A percentile compares a stretch with the other conserved stretches of the same genome.
phyloP scores from a whole-genome alignment of 37 sponge, comb jelly and placozoan genomes.

The Chondrilla cf. caribensis region DNA sequence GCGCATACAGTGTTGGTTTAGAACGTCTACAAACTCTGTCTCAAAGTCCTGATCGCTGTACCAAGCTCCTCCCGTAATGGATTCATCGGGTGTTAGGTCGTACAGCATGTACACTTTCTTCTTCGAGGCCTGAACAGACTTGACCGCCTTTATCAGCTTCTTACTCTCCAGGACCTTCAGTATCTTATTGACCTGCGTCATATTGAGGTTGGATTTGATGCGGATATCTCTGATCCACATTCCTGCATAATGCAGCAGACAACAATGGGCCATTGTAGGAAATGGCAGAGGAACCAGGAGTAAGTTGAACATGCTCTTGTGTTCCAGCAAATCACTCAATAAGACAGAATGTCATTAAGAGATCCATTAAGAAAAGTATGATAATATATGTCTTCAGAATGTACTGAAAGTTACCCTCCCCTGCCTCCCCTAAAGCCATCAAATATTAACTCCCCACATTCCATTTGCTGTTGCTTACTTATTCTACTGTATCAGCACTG shows the following conservation, averaged over 20 bases:
- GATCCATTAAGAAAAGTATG: background rate
- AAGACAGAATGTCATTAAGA: too few relatives aligned
- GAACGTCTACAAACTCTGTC: conserved; percentile 94
- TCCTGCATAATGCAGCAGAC: conserved; percentile 35
- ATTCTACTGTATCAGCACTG: too few relatives aligned
- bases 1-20: conserved; percentile 76
- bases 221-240: conserved; percentile 94
- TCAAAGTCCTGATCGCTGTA: conserved; percentile 98
- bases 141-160: conserved; percentile 85
- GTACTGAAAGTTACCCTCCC: too few relatives aligned
- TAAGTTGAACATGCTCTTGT: too few relatives aligned
- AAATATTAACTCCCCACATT: too few relatives aligned
- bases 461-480: too few relatives aligned
- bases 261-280: too few relatives aligned
- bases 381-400: background rate
- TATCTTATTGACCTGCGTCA: conserved; percentile 59
- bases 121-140: conserved; percentile 74
- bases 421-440: too few relatives aligned
- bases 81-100: conserved; percentile 81
- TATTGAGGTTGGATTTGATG: conserved; percentile 58
- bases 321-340: too few relatives aligned
- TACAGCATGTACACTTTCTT: conserved; percentile 88
- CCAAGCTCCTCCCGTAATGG: conserved; percentile 95
- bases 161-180: conserved; percentile 88
- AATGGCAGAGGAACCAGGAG: too few relatives aligned